Evolutionary conservation across 2,113 vertebrate species (phyloP), one percentile per base, ranked within the genome.

Genomic region (Zosterops borbonicus): DNA sequence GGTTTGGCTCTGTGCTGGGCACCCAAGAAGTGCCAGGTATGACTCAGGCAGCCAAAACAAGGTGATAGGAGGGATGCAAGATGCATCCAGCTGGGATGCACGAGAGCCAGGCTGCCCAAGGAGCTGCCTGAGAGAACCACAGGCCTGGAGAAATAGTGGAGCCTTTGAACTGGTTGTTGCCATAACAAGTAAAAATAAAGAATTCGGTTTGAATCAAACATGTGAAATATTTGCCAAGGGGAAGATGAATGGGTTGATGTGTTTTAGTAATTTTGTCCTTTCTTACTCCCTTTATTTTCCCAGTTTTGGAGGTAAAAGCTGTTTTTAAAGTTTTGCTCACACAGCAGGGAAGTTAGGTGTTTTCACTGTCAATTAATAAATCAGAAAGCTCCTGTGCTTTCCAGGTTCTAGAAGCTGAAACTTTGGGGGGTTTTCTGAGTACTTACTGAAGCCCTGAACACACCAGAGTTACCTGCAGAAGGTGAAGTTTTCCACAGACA

Each of bases 301-400:
- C 19, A 39, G 14, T 62, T 92, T 64, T 3, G 1, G 42, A 83
- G 20, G 33, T 44, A 69, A 83, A 83, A 94, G 8, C 8, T 73
- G 9, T 18, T 77, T 80, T 53, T 39, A 86, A 85, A 90, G 20
- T 75, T 86, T 58, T 92, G 63, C 7, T 93, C 21, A 13, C 7
- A 33, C 18, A 65, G 41, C 70, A 58, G 24, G 46, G 71, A 69
- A 93, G 86, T 93, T 4, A 56, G 46, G 20, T 58, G 28, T 35
- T 92, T 95, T 96, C 39, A 70, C 29, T 86, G 68, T 70, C 79
- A 86, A 50, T 80, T 73, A 79, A 60, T 58, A 76, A 41, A 93
- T 90, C 20, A 58, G 52, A 90, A 93, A 4, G n/a, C 69, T 82
- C 65, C 23, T 14, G 31, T 46, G 31, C 59, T 90, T 90, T 80